phyloP scores from a whole-genome alignment of 1,140 invertebrate species.

The Conus betulinus region DNA sequence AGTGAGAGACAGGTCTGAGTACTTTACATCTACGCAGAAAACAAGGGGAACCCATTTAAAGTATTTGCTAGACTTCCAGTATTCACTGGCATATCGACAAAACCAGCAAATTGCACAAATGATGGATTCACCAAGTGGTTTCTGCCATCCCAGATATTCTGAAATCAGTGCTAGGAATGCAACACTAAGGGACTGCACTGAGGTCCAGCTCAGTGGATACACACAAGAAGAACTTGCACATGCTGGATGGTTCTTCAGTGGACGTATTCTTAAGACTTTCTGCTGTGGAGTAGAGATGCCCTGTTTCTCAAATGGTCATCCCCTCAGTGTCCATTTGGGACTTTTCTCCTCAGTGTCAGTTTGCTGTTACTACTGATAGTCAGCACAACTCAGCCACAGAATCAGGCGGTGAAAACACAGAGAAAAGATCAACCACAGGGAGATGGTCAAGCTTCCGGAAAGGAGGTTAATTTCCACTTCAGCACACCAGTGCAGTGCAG shows the following conservation, averaged over 20 bases:
- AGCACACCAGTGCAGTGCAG: background rate
- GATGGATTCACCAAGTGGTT: background rate
- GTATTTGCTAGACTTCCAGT: background rate
- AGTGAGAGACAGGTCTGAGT: background rate
- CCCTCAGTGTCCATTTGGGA: slow-evolving; percentile 20
- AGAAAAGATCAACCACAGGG: background rate
- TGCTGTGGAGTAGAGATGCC: slow-evolving; percentile 34
- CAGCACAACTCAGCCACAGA: background rate
- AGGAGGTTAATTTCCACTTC: background rate
- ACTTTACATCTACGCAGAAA: background rate
- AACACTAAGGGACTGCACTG: background rate
- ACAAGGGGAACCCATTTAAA: background rate
- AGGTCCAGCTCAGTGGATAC: slow-evolving; percentile 6
- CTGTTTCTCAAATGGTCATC: background rate
- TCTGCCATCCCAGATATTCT: slow-evolving; percentile 5
- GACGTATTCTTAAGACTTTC: slow-evolving; percentile 8
- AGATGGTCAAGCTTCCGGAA: background rate
- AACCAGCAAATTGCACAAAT: background rate
- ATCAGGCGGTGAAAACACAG: background rate
- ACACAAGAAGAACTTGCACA: slow-evolving; percentile 17
- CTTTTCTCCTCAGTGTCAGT: slow-evolving; percentile 12
- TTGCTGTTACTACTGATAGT: background rate
- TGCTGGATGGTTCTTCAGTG: slow-evolving; percentile 21
- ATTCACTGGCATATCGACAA: background rate
- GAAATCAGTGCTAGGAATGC: background rate